Evolutionary conservation across 2,888 invertebrate species (phyloP), one percentile per base, ranked within the genome.

Genomic region (Drosophila mimetica): DNA sequence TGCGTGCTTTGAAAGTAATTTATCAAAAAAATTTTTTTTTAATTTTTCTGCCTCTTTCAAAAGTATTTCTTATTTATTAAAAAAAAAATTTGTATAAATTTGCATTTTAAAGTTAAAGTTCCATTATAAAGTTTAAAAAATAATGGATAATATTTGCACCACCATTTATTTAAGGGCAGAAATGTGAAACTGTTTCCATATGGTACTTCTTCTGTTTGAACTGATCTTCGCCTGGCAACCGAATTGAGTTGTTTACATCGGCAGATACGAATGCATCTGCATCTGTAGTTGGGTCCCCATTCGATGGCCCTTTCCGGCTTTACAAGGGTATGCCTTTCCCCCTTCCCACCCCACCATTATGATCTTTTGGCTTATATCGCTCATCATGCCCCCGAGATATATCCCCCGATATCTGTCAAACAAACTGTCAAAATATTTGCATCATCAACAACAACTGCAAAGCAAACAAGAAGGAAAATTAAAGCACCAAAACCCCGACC

Each of bases 371-470:
- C 39, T 16, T 18, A 34, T 41, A 59, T 47, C 39, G 22, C 36
- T 25, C 18, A 30, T 13, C 25, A 7, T 16, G 8, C 9, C 44
- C 25, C 13, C 4, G 2, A 11, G 18, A 1, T n/a, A n/a, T 18
- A 6, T 11, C 8, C 18, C 55, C 34, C 34, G 44, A 44, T 44
- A 25, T 18, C 71, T 71, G 74, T 74, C 74, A 69, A 47, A 58
- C 69, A 69, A 63, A 50, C 74, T 69, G 74, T 74, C 63, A 74
- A 70, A 74, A 74, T 74, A 74, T 74, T 61, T 74, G 72, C 66
- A 66, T 60, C 60, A 60, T 51, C 70, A 53, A 61, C 46, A 11
- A 18, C 39, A 51, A 55, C 63, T 41, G 48, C 47, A 47, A 42
- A 57, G 25, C 72, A 66, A 55, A 66, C 51, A 51, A 53, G 28